Evolutionary conservation across 2,797 vertebrate genomes (phyloP), one percentile per base, ranked within the genome.

Genomic region (Myotis findleyi): DNA sequence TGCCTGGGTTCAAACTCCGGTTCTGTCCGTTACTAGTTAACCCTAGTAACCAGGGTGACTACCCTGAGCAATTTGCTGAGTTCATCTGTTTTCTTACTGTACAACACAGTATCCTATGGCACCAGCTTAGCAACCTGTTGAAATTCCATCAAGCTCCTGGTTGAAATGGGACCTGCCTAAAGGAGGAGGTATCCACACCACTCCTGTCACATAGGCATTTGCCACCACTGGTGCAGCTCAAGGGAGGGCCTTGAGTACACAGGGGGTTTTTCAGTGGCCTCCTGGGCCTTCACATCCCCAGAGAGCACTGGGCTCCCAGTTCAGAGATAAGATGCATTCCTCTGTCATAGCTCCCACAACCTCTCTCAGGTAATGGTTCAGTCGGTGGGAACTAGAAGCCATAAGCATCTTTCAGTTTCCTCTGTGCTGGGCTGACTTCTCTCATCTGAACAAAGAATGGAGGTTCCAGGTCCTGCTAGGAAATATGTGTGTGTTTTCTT

Each of bases 401-500:
- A 47, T 0, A 66, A 49, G 38, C 44, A 38, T 38, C 59, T 59
- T 85, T 77, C n/a, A 25, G 10, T 27, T 73, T 79, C 85, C 79
- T 79, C 68, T 92, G 79, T 49, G 79, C 59, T 38, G 49, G 36
- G 23, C n/a, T 89, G 80, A 69, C 44, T 75, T 77, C 21, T 80
- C 27, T 87, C 69, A 41, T 62, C 21, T 75, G 44, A 47, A 75
- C 82, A 82, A 91, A 80, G 53, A 38, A 81, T 16, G 13, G 18
- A 77, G 27, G 64, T n/a, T 69, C 44, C 41, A 88, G 47, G 8
- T 73, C 71, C 36, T 88, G 20, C 30, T 47, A 88, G n/a, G 51
- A 88, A 66, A 90, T 49, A 30, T 12, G 41, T 62, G 92, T 76
- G n/a, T 68, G 23, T 91, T 87, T 95, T 87, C 68, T 88, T 59